Conservation (phyloP, 2,113 vertebrate genomes). For the Platichthys stellatus region DNA sequence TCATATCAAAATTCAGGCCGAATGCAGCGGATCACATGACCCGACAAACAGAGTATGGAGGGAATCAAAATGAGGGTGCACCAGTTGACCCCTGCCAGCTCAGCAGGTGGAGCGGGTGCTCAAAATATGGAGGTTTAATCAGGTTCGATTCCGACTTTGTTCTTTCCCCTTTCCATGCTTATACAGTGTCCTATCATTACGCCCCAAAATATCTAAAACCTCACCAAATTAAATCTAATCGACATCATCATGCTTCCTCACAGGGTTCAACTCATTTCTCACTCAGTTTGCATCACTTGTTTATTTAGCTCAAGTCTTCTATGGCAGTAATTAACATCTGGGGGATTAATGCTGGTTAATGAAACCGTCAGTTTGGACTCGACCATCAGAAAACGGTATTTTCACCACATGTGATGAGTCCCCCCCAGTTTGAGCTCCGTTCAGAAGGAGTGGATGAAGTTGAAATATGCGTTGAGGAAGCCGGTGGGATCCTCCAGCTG, state of each 20-base stretch:
- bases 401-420: not conserved
- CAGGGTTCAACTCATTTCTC: too few relatives aligned
- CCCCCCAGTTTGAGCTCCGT: not conserved
- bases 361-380: not conserved
- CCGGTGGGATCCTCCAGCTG: conserved; percentile 95
- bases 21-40: not conserved
- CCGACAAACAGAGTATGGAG: not conserved
- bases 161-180: too few relatives aligned
- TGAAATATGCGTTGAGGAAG: conserved; percentile 92
- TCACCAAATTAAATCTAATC: too few relatives aligned
- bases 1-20: conserved; percentile 47
- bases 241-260: too few relatives aligned
- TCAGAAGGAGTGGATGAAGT: conserved; percentile 98
- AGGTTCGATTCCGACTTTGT: too few relatives aligned
- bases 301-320: conserved; percentile 2
- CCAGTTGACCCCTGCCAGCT: too few relatives aligned
- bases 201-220: not conserved
- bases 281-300: not conserved
- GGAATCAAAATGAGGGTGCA: not conserved
- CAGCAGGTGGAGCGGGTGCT: too few relatives aligned
- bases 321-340: not conserved
- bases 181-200: too few relatives aligned
- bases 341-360: conserved; percentile 19
- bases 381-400: not conserved
- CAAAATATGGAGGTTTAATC: too few relatives aligned